A percentile compares a stretch with the other conserved stretches of the same genome.
Conservation (phyloP, 2,113 vertebrate species). For the Callospermophilus lateralis region DNA sequence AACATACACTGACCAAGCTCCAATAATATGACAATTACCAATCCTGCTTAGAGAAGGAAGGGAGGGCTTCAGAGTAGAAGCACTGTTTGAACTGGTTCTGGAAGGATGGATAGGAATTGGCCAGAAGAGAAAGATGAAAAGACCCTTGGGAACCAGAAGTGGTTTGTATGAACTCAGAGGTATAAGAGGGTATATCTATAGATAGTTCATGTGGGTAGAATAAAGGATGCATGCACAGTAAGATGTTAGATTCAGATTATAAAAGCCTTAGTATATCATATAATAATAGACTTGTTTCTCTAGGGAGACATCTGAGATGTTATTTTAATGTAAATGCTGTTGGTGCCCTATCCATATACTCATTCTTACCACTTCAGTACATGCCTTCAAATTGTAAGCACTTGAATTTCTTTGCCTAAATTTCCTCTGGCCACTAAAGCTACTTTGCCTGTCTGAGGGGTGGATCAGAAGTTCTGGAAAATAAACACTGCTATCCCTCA, state of each 20-base stretch:
- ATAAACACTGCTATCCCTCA: not conserved
- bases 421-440: not conserved
- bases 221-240: not conserved
- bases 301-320: not conserved
- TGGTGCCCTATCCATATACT: not conserved
- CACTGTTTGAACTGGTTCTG: not conserved
- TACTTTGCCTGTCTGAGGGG: not conserved
- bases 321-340: not conserved
- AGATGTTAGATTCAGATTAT: not conserved
- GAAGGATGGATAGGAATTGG: not conserved
- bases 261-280: not conserved
- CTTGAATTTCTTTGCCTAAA: not conserved
- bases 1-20: not conserved
- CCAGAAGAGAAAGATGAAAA: conserved; percentile 13
- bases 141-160: not conserved
- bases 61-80: not conserved
- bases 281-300: conserved; percentile 1
- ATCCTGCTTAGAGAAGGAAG: not conserved
- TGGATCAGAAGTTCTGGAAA: not conserved
- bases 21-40: not conserved
- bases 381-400: not conserved
- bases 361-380: not conserved
- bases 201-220: not conserved
- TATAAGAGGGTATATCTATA: not conserved
- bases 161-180: not conserved